Base-by-base conservation (phyloP, 1,140 invertebrate genomes). In the Stegodyphus dumicola region DNA sequence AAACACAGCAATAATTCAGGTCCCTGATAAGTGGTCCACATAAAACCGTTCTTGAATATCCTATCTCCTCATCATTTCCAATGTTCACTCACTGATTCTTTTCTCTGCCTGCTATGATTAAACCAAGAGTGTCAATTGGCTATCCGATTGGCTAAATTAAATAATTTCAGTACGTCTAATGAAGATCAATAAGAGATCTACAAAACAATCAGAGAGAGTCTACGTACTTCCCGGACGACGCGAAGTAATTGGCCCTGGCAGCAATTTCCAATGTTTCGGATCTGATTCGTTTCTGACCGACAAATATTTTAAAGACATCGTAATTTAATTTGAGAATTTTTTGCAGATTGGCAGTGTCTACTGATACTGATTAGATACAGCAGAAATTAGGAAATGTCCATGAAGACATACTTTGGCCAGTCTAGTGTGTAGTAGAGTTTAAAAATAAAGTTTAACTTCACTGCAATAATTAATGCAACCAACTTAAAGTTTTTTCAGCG, bases 81-180 rank as follows among this genome's bases (percentile, higher is more conserved):
- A 84, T 76, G 76, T 84, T 84, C 80, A 75, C 71, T 84, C 80
- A 84, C 76, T 84, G 80, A 84, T 84, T 49, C 79, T 53, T 65
- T 56, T 76, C 48, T 53, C 79, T 67, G 73, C 80, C 48, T 84
- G 71, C 71, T 84, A 84, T 84, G 80, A 84, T 84, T 84, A 84
- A 84, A 76, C 80, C 71, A 84, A 76, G 73, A 76, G 80, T 51
- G 73, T 15, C 80, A 64, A 84, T 84, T 84, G 80, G 80, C 80
- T 84, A 84, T 71, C 17, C 80, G 71, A 84, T 84, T 84, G 80
- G 80, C 80, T 84, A 84, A 84, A 84, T 84, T 84, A 84, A 84
- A 84, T 84, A 84, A 84, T 84, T 84, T 84, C 80, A 84, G 76
- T 73, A 71, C 80, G 73, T 84, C 80, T 84, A 84, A 84, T 84